phyloP scores from a whole-genome alignment of 2,797 vertebrate species.

The Lithobates sylvaticus region DNA sequence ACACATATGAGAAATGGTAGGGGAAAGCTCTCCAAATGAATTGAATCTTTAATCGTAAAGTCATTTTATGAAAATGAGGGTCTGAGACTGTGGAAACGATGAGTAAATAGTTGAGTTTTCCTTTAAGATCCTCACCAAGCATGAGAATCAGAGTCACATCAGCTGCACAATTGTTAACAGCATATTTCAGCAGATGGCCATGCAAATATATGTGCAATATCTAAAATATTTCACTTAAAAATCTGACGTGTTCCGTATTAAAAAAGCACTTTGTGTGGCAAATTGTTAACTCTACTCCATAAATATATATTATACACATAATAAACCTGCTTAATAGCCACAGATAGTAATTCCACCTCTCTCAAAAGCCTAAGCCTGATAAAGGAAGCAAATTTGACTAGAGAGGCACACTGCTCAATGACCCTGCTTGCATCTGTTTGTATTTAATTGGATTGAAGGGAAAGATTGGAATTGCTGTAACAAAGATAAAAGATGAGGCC shows the following conservation, averaged over 20 bases:
- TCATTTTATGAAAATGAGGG: neutral
- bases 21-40: neutral
- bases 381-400: conserved; percentile 31
- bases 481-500: conserved; percentile 41
- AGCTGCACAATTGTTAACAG: conserved; percentile 1
- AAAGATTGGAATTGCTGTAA: conserved; percentile 45
- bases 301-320: conserved; percentile 59
- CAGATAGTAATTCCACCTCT: conserved; percentile 52
- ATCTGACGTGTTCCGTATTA: conserved; percentile 50
- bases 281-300: conserved; percentile 42
- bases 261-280: conserved; percentile 40
- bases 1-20: too few species aligned
- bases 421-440: conserved; percentile 54
- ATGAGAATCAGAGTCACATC: conserved; percentile 3
- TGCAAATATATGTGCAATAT: conserved; percentile 43
- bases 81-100: neutral
- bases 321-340: conserved; percentile 56
- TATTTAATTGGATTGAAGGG: conserved; percentile 56
- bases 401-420: conserved; percentile 45
- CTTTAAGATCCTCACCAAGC: conserved; percentile 4
- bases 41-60: neutral
- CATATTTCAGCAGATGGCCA: conserved; percentile 58
- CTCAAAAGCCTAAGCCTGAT: conserved; percentile 43
- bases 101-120: neutral
- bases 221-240: conserved; percentile 55